Percentiles rank a stretch among this genome's conserved stretches.
Evolutionary conservation across 2,888 invertebrate species (phyloP).

Genomic region (Thecocarcelia acutangulata): DNA sequence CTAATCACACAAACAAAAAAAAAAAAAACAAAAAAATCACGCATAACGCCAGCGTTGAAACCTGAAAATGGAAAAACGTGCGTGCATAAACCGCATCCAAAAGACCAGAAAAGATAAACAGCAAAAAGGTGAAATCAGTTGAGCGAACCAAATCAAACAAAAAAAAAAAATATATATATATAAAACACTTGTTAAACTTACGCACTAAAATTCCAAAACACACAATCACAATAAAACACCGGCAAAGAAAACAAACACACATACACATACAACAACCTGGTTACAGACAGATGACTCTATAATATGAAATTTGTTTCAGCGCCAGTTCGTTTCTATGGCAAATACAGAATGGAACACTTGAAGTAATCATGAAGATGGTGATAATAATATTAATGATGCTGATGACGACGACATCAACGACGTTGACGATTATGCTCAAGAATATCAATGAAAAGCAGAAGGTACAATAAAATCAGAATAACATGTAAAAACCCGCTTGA

Average conservation of each 20-base stretch:
- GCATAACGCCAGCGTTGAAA: neutral
- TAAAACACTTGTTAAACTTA: constrained; percentile 67
- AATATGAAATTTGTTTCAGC: constrained; percentile 31
- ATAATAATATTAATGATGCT: neutral
- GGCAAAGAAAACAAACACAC: neutral
- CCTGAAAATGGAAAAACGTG: neutral
- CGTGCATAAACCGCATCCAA: neutral
- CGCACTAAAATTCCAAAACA: constrained; percentile 52
- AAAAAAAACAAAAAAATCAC: no score
- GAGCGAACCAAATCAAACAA: constrained; percentile 14
- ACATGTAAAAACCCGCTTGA: constrained; percentile 5
- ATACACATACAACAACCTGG: constrained; percentile 24
- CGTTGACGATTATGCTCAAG: constrained; percentile 1
- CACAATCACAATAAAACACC: neutral
- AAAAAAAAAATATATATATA: constrained; percentile 19
- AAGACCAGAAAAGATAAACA: neutral
- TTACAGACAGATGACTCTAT: constrained; percentile 2
- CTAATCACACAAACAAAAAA: no score
- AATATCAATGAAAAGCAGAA: constrained; percentile 5
- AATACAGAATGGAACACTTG: neutral
- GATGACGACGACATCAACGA: constrained; percentile 11
- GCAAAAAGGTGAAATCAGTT: constrained; percentile 42
- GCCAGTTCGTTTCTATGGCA: constrained; percentile 27
- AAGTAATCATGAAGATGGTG: constrained; percentile 9
- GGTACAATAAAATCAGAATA: neutral